Percentiles rank a stretch among this genome's conserved stretches.
Conservation (phyloP, 2,797 vertebrate species). For the Apodemus agrarius region DNA sequence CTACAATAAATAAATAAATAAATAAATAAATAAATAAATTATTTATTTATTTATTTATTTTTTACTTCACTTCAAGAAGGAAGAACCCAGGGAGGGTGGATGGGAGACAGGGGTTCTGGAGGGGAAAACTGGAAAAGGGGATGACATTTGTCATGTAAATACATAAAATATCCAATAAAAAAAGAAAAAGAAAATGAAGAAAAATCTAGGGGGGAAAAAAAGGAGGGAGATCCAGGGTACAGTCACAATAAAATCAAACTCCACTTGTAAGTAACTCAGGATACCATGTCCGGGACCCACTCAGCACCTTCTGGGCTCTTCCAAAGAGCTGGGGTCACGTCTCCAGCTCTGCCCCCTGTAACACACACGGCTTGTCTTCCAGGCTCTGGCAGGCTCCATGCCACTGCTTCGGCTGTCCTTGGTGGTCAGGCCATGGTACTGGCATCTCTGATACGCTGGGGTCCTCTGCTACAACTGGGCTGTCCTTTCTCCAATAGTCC, state of each 20-base stretch:
- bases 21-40: too few relatives aligned
- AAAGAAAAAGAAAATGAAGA: too few relatives aligned
- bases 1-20: not conserved
- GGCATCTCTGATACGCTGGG: not conserved
- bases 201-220: too few relatives aligned
- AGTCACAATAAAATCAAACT: not conserved
- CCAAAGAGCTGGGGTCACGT: not conserved
- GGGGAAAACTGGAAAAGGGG: too few relatives aligned
- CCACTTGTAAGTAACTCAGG: not conserved
- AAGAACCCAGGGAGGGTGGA: not conserved
- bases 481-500: not conserved
- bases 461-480: not conserved
- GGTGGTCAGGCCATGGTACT: not conserved
- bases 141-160: too few relatives aligned
- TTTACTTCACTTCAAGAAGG: not conserved
- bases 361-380: not conserved
- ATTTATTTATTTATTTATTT: too few relatives aligned
- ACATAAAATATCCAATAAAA: too few relatives aligned
- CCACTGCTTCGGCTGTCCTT: not conserved
- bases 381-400: not conserved
- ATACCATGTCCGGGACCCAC: not conserved
- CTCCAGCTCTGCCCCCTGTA: not conserved
- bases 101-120: too few relatives aligned
- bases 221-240: not conserved
- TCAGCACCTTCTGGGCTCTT: not conserved